Base-by-base conservation (phyloP, 2,797 vertebrate genomes). In the Tapirus indicus region DNA sequence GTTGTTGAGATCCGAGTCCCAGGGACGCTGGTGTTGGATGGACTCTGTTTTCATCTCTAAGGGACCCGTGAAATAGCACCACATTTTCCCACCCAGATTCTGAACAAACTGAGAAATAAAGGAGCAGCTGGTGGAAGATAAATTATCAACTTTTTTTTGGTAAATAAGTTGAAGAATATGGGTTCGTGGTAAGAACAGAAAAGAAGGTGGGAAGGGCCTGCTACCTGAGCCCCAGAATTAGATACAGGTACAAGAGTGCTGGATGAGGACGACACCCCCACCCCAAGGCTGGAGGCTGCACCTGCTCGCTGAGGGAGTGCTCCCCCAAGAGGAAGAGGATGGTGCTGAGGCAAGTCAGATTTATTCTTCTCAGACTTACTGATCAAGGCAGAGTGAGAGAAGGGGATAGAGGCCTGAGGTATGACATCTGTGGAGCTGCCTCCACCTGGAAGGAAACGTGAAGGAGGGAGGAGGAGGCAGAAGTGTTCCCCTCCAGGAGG, bases 111-210 rank as follows among this genome's bases (percentile, higher is more conserved):
- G 29, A 87, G 18, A 69, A 75, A 32, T 18, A 88, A 84, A 88
- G 71, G 69, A 83, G 52, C 52, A 16, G 29, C 66, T 66, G 68
- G 23, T 62, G 10, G 56, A 71, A 74, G 44, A 88, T 52, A 82
- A 84, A 94, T 44, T 78, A 64, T 38, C 87, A 74, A 18, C 64
- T 52, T 62, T 83, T 60, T 35, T 12, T 27, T 6, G 18, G n/a
- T 80, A 79, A 92, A 74, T 54, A 88, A 38, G 35, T 82, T 72
- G 60, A 96, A 91, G 25, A 58, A 1, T 66, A 23, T 64, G 68
- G 52, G 29, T 95, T 95, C 54, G 68, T 49, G 49, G n/a, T 58
- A 47, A 91, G 21, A 75, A 54, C 9, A 23, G 20, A 41, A 64
- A 38, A 25, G 2, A 21, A 5, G 17, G 44, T 69, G n/a, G n/a